A percentile compares a stretch with the other conserved stretches of the same genome.
phyloP scores from a whole-genome alignment of 1,140 invertebrate species.

The Papilio polytes region DNA sequence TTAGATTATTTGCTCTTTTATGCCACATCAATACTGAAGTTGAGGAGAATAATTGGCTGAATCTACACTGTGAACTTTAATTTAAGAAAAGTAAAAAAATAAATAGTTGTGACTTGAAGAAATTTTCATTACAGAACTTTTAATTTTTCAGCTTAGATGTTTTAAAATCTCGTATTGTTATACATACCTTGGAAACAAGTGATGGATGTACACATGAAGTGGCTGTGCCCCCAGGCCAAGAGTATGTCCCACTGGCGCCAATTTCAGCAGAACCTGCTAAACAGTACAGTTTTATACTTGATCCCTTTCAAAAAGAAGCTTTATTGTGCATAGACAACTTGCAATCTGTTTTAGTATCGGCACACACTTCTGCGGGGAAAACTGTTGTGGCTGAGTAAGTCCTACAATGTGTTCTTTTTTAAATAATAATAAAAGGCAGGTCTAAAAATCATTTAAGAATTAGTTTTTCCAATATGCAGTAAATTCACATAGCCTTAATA shows the following conservation, averaged over 20 bases:
- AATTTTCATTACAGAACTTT: neutral
- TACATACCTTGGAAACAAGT: conserved; percentile 94
- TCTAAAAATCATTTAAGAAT: too few species aligned
- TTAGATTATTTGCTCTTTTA: too few species aligned
- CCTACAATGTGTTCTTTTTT: too few species aligned
- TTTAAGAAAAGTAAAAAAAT: too few species aligned
- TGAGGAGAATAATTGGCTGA: too few species aligned
- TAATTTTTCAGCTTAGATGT: conserved; percentile 84
- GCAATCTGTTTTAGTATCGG: conserved; percentile 98
- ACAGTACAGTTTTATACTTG: conserved; percentile 97
- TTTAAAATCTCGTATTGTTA: conserved; percentile 88
- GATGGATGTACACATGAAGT: conserved; percentile 97
- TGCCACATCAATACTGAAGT: neutral
- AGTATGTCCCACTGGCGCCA: conserved; percentile 90
- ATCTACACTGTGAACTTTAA: too few species aligned
- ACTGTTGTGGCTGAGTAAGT: conserved; percentile 99
- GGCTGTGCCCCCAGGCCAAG: conserved; percentile 93
- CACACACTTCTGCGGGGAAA: conserved; percentile 99
- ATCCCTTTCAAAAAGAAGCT: conserved; percentile 99
- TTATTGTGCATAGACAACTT: conserved; percentile 99
- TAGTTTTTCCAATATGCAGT: too few species aligned
- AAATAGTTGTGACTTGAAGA: neutral
- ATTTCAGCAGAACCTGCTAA: conserved; percentile 91
- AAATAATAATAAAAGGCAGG: too few species aligned
- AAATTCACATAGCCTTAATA: too few species aligned